phyloP scores from a whole-genome alignment of 2,888 invertebrate genomes.

The Cephus runcator region DNA sequence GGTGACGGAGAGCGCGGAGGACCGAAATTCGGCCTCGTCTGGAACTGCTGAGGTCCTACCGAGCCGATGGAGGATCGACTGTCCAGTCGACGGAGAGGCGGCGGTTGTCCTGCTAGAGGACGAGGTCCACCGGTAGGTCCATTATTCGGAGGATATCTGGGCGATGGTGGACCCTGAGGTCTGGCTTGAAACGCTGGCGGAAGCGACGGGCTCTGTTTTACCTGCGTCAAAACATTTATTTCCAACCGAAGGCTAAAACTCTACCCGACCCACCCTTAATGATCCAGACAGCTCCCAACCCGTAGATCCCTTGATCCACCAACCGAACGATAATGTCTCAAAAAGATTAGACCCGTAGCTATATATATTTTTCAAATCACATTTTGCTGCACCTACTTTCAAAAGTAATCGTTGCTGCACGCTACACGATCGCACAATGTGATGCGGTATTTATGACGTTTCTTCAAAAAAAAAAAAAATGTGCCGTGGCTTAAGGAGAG shows the following conservation, averaged over 20 bases:
- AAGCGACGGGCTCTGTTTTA: conserved; percentile 39
- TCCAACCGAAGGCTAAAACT: no score
- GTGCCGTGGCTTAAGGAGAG: no score
- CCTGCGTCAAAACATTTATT: conserved; percentile 29
- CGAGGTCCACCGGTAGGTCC: conserved; percentile 64
- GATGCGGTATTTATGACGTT: no score
- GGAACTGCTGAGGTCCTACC: conserved; percentile 17
- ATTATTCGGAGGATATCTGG: conserved; percentile 50
- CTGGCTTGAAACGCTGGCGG: conserved; percentile 44
- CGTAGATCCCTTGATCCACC: no score
- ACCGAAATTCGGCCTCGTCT: conserved; percentile 25
- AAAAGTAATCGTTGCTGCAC: background rate
- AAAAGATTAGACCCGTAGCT: no score
- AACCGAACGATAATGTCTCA: no score
- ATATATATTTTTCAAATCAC: no score
- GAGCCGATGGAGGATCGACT: conserved; percentile 65
- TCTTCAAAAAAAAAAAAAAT: no score
- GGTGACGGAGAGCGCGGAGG: conserved; percentile 24
- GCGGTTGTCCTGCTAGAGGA: conserved; percentile 70
- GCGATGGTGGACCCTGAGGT: conserved; percentile 46
- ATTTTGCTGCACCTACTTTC: background rate
- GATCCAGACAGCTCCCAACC: no score
- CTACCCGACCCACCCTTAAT: no score
- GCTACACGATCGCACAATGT: background rate
- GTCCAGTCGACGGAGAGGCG: conserved; percentile 66